phyloP scores from a whole-genome alignment of 2,888 invertebrate genomes.

The Drosophila greeni region DNA sequence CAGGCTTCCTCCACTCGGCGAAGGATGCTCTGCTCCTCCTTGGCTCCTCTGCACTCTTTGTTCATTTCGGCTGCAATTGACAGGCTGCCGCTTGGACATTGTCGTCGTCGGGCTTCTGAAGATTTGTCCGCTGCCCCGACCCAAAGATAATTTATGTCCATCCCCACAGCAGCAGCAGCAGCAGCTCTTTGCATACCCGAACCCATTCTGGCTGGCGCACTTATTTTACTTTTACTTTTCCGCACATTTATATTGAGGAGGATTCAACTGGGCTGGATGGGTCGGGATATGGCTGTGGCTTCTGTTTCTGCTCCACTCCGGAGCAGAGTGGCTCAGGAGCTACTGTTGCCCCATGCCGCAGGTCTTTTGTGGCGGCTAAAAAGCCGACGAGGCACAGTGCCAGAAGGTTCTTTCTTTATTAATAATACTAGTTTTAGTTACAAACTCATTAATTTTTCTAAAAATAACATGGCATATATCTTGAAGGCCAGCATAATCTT shows the following conservation, averaged over 20 bases:
- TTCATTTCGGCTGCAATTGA: conserved; percentile 50
- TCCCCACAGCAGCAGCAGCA: conserved; percentile 5
- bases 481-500: not conserved
- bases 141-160: conserved; percentile 72
- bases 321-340: conserved; percentile 7
- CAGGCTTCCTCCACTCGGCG: conserved; percentile 41
- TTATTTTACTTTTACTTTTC: conserved; percentile 71
- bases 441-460: no score
- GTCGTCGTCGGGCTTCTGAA: conserved; percentile 38
- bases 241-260: conserved; percentile 37
- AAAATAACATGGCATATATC: no score
- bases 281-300: conserved; percentile 14
- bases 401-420: no score
- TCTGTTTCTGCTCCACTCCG: conserved; percentile 26
- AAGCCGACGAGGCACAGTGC: conserved; percentile 38
- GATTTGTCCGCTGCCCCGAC: conserved; percentile 66
- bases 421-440: no score
- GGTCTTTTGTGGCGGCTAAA: conserved; percentile 31
- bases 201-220: conserved; percentile 42
- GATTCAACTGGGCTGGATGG: conserved; percentile 10
- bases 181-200: conserved; percentile 42
- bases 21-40: conserved; percentile 16
- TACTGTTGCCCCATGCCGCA: conserved; percentile 35
- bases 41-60: conserved; percentile 24
- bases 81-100: conserved; percentile 43